Evolutionary conservation across 2,797 vertebrate species (phyloP), one percentile per base, ranked within the genome.

Genomic region (Sebastes minor): DNA sequence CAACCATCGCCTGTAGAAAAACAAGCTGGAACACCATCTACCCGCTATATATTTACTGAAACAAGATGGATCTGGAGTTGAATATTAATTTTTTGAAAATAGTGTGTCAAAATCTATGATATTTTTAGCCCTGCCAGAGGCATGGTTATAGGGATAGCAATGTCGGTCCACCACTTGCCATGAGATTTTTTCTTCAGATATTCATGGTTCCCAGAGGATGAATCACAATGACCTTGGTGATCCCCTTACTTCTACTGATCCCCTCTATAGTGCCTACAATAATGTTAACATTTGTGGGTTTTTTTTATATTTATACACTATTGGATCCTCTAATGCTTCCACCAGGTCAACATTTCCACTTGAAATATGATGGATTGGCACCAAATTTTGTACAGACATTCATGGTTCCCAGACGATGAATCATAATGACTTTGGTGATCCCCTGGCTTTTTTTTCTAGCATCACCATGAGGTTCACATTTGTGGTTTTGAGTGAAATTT

Each of bases 1-100:
- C 65, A 72, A 69, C 25, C 60, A 72, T 22, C 22, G 25, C 69
- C 46, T 42, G 69, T 2, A 71, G 53, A 75, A 83, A 85, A 83
- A 79, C 52, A 86, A 33, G 55, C 53, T 22, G 22, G n/a, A 75
- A 32, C 27, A 79, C 61, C 16, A 1, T 79, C 28, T 57, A 49
- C 16, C 23, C 8, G 14, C 3, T 53, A 16, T 76, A 35, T 55
- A 71, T 61, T 23, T 62, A 42, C 65, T 57, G 25, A 60, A 23
- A 64, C 30, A 9, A 68, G 2, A 23, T 42, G 33, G 56, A 49
- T 78, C 6, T 1, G 5, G 59, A 63, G 46, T 18, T 56, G 42
- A 35, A 59, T 27, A 32, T 52, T 22, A 0, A 9, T 64, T 76
- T 49, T 13, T 27, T 0, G 13, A 67, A 63, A 85, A 59, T 22